Evolutionary conservation across 2,797 vertebrate genomes (phyloP), one percentile per base, ranked within the genome.

Genomic region (Acanthurus lineatus): DNA sequence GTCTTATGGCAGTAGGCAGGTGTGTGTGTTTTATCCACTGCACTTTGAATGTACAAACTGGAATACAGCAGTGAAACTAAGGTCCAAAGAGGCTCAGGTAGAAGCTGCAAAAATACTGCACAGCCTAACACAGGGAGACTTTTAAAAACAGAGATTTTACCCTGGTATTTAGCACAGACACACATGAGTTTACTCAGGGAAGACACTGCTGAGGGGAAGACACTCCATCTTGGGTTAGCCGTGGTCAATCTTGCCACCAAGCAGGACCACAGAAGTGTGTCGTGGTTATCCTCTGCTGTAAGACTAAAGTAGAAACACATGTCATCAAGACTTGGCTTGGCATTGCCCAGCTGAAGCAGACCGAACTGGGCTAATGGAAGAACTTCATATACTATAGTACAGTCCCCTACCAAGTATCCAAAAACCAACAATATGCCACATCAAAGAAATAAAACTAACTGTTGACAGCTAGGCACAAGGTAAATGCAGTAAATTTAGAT

Each of bases 391-490:
- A 2, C 15, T 56, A 16, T 35, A 44, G 3, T 45, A 19, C 8
- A 74, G 17, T 51, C 20, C 22, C 12, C 10, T 17, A 58, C 49
- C 14, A 62, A 53, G 47, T 48, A 15, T 48, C 15, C 17, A 48
- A 45, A 47, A 66, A 40, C 16, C 52, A 48, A 32, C 47, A 73
- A 51, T 54, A 38, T 64, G 51, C 60, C 16, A 69, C 19, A 47
- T 59, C 19, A 73, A 44, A 64, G 3, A 14, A 25, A 35, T 49
- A 6, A 57, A 22, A 51, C 1, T 15, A 12, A 16, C 15, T 58
- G n/a, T 48, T 47, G 15, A 25, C 54, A 25, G 11, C 6, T 25
- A 15, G 8, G 4, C 16, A 38, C 8, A 53, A 28, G 3, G 10
- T 20, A 7, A 65, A 48, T 32, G 19, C 2, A 20, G 52, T 22